phyloP scores from a whole-genome alignment of 2,797 vertebrate genomes.

The Pangasius djambal region DNA sequence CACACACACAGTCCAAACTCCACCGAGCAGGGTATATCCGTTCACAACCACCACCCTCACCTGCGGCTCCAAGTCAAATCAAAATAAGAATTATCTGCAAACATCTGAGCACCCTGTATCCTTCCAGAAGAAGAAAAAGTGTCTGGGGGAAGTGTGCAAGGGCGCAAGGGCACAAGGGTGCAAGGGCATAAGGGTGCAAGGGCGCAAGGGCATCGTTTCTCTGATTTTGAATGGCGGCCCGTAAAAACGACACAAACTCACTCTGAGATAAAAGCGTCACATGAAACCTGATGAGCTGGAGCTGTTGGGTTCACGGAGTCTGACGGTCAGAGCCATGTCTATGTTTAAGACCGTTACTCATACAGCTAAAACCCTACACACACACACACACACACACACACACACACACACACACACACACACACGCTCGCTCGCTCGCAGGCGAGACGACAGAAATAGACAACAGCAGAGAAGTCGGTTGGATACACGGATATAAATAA shows the following conservation, averaged over 20 bases:
- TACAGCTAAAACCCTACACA: neutral
- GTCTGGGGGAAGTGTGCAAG: neutral
- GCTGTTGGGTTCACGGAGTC: constrained; percentile 25
- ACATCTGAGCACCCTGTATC: neutral
- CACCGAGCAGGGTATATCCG: neutral
- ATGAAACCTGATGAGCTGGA: constrained; percentile 11
- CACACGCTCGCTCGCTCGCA: constrained; percentile 40
- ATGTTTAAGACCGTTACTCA: constrained; percentile 60
- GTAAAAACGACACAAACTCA: constrained; percentile 6
- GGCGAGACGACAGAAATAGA: constrained; percentile 58
- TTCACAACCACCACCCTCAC: neutral
- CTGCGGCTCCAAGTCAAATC: neutral
- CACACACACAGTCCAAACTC: constrained; percentile 17
- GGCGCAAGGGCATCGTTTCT: neutral
- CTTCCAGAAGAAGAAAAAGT: neutral
- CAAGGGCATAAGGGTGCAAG: neutral
- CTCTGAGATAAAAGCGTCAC: constrained; percentile 18
- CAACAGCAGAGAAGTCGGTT: constrained; percentile 57
- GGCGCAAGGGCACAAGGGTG: neutral
- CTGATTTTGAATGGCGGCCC: neutral
- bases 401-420: constrained; percentile 19
- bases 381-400: constrained; percentile 14
- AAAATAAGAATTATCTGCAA: neutral
- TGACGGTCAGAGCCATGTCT: constrained; percentile 43
- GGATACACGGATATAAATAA: constrained; percentile 63